These are phyloP conservation scores for Himalopsyche tibetana DNA, from an alignment of 2,888 invertebrate species.

Conservation along the genomic window DNA sequence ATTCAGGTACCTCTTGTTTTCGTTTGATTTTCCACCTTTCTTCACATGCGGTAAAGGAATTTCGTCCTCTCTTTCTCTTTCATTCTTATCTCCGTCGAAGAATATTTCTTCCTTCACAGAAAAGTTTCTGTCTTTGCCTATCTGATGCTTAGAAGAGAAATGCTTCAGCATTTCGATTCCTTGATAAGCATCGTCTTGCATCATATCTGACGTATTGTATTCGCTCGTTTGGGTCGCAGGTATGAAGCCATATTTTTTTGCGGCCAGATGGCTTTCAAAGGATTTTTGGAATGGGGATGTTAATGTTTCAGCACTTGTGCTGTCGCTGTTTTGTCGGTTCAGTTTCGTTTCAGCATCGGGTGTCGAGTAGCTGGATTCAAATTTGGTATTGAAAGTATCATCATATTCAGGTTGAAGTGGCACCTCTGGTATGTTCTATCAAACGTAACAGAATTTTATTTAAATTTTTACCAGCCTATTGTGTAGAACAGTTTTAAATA, in stretches of 20 bases:
- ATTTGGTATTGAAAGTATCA: constrained; percentile 61
- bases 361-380: constrained; percentile 62
- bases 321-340: constrained; percentile 64
- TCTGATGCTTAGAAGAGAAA: constrained; percentile 56
- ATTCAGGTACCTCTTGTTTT: constrained; percentile 61
- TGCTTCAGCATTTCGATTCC: constrained; percentile 60
- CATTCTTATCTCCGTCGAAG: constrained; percentile 54
- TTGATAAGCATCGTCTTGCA: constrained; percentile 60
- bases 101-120: constrained; percentile 59
- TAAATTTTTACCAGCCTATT: no score
- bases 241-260: constrained; percentile 51
- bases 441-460: constrained; percentile 52
- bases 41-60: constrained; percentile 45
- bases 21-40: constrained; percentile 56
- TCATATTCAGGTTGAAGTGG: constrained; percentile 59
- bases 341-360: constrained; percentile 61
- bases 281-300: constrained; percentile 64
- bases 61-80: constrained; percentile 14
- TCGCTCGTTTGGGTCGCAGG: constrained; percentile 31
- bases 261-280: constrained; percentile 59
- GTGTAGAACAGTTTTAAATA: no score
- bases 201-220: constrained; percentile 37
- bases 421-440: constrained; percentile 68
- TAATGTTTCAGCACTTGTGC: constrained; percentile 60
- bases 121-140: constrained; percentile 51